Conservation (phyloP, 2,888 invertebrate species). For the Epinotia nisella region DNA sequence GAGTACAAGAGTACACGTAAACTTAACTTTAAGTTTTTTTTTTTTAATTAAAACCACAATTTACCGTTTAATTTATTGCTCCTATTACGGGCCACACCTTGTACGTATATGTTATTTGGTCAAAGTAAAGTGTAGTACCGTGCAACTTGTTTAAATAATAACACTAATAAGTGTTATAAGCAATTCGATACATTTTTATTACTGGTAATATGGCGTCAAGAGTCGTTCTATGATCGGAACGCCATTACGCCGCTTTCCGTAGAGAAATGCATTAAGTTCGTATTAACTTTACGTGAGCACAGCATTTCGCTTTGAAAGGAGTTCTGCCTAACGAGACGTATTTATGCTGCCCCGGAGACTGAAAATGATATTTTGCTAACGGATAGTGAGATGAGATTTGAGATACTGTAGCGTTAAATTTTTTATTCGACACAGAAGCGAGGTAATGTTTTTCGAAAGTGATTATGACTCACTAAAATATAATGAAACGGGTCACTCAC, state of each 20-base stretch:
- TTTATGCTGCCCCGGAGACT: constrained; percentile 51
- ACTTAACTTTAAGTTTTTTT: too few species aligned
- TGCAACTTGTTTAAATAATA: too few species aligned
- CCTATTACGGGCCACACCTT: too few species aligned
- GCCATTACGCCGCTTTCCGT: constrained; percentile 2
- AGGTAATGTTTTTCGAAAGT: too few species aligned
- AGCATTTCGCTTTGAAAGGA: background rate
- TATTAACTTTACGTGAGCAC: background rate
- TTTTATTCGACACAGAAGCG: background rate
- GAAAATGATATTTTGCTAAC: constrained; percentile 16
- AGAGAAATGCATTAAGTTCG: constrained; percentile 8
- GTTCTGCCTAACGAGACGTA: constrained; percentile 48
- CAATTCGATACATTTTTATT: constrained; percentile 27
- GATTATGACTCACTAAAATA: too few species aligned
- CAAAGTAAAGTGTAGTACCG: too few species aligned
- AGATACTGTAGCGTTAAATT: background rate
- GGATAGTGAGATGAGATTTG: background rate
- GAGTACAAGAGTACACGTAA: too few species aligned
- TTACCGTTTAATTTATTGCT: too few species aligned
- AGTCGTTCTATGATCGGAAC: constrained; percentile 15
- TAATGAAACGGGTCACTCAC: too few species aligned
- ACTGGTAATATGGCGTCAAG: constrained; percentile 24
- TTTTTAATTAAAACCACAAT: too few species aligned
- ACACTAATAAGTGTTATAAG: constrained; percentile 7
- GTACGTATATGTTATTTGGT: too few species aligned